Percentiles rank a stretch among this genome's conserved stretches.
phyloP scores from a whole-genome alignment of 2,113 vertebrate species.

The Nothocercus nigrocapillus region DNA sequence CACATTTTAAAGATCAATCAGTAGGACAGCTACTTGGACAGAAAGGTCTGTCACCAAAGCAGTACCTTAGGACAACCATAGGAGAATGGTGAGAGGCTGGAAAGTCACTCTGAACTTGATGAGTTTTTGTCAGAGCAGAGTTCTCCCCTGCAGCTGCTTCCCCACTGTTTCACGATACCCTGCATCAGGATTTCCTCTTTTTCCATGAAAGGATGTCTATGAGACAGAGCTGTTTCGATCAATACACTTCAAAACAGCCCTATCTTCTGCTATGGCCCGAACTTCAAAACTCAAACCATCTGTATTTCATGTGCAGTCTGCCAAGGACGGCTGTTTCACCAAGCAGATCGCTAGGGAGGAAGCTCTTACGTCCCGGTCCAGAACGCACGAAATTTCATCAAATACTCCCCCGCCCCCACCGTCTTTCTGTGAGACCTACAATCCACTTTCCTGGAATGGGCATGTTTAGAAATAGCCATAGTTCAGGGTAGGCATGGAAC shows the following conservation, averaged over 20 bases:
- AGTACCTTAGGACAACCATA: conserved; percentile 35
- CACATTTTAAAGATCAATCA: conserved; percentile 43
- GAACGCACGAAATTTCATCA: fast-evolving
- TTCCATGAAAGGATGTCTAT: background rate
- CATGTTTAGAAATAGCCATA: background rate
- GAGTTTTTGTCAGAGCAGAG: conserved; percentile 3
- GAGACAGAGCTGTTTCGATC: background rate
- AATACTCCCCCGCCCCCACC: fast-evolving
- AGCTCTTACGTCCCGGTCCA: fast-evolving
- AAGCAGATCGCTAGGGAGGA: background rate
- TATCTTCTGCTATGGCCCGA: background rate
- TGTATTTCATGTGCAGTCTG: background rate
- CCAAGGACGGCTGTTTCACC: background rate
- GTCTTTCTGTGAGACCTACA: background rate
- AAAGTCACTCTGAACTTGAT: conserved; percentile 62
- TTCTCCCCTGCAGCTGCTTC: background rate
- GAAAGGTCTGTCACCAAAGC: conserved; percentile 18
- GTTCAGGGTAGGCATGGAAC: background rate
- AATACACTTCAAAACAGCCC: background rate
- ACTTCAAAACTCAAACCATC: background rate
- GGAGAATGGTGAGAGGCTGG: conserved; percentile 45
- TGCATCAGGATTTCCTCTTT: background rate
- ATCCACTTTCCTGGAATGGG: background rate
- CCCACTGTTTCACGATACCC: fast-evolving
- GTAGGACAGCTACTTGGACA: background rate